Conservation (phyloP, 2,888 invertebrate species). For the Gryllus longicercus region DNA sequence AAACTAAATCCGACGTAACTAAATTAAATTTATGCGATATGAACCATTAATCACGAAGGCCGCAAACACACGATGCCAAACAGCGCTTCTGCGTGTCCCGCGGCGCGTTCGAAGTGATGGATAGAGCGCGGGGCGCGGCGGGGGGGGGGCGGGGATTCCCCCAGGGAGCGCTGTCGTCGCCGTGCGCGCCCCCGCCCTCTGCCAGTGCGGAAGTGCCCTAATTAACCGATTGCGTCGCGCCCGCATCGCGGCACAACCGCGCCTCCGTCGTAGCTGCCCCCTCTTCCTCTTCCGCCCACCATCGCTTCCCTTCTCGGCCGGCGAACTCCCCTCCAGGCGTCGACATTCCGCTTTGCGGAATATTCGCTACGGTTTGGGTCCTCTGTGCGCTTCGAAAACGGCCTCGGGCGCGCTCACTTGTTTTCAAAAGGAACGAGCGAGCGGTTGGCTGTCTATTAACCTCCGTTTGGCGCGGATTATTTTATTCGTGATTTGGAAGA, state of each 20-base stretch:
- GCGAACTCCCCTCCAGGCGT: too few species aligned
- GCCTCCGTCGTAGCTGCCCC: not conserved
- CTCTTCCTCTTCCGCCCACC: not conserved
- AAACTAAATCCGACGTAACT: constrained; percentile 11
- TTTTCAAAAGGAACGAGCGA: too few species aligned
- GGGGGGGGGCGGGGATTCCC: not conserved
- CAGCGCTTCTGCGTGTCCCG: constrained; percentile 17
- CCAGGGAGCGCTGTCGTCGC: not conserved
- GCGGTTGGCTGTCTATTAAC: too few species aligned
- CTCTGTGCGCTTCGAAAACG: too few species aligned
- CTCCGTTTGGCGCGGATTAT: too few species aligned
- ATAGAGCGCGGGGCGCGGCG: not conserved
- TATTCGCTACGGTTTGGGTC: too few species aligned
- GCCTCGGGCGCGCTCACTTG: too few species aligned
- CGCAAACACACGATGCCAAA: constrained; percentile 10
- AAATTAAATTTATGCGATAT: constrained; percentile 17
- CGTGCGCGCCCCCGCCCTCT: not conserved
- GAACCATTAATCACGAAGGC: not conserved
- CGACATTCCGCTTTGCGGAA: too few species aligned
- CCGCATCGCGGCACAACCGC: not conserved
- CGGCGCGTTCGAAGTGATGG: not conserved
- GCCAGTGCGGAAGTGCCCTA: not conserved
- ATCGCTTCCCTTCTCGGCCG: not conserved
- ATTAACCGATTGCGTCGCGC: constrained; percentile 6
- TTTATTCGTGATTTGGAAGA: too few species aligned